Conservation (phyloP, 2,888 invertebrate species). For the Acrobasis suavella region DNA sequence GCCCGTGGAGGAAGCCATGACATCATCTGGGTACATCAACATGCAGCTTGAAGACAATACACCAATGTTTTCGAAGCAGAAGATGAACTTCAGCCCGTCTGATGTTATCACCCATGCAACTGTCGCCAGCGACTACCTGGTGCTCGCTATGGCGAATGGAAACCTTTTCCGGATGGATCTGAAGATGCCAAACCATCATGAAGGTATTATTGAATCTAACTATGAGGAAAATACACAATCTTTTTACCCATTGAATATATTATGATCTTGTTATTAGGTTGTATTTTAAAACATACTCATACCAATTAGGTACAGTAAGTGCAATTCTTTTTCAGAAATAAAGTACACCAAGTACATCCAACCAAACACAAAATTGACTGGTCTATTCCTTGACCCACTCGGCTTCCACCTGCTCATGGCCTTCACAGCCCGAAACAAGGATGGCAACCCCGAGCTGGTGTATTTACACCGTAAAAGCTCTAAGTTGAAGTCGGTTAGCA, state of each 20-base stretch:
- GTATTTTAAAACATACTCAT: too few species aligned
- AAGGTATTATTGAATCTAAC: slow-evolving; percentile 79
- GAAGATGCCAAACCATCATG: slow-evolving; percentile 88
- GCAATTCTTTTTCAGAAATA: slow-evolving; percentile 85
- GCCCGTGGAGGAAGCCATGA: slow-evolving; percentile 66
- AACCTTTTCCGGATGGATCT: slow-evolving; percentile 91
- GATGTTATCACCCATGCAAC: slow-evolving; percentile 90
- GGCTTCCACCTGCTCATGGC: slow-evolving; percentile 93
- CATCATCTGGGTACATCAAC: slow-evolving; percentile 79
- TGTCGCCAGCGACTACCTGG: slow-evolving; percentile 91
- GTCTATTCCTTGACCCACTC: slow-evolving; percentile 91
- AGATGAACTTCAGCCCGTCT: slow-evolving; percentile 90
- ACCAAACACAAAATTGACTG: slow-evolving; percentile 83
- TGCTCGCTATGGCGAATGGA: slow-evolving; percentile 92
- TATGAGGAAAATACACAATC: too few species aligned
- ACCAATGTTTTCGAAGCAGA: slow-evolving; percentile 93
- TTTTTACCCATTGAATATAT: too few species aligned
- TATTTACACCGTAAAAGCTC: slow-evolving; percentile 90
- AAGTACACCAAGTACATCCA: slow-evolving; percentile 85
- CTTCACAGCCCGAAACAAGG: slow-evolving; percentile 84
- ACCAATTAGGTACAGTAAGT: too few species aligned
- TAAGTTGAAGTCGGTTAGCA: slow-evolving; percentile 85
- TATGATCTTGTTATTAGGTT: too few species aligned
- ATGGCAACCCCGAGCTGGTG: slow-evolving; percentile 87
- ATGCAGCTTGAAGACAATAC: slow-evolving; percentile 86